A percentile compares a stretch with the other conserved stretches of the same genome.
Conservation (phyloP, 2,888 invertebrate genomes). For the Disparrhopalites patrizii region DNA sequence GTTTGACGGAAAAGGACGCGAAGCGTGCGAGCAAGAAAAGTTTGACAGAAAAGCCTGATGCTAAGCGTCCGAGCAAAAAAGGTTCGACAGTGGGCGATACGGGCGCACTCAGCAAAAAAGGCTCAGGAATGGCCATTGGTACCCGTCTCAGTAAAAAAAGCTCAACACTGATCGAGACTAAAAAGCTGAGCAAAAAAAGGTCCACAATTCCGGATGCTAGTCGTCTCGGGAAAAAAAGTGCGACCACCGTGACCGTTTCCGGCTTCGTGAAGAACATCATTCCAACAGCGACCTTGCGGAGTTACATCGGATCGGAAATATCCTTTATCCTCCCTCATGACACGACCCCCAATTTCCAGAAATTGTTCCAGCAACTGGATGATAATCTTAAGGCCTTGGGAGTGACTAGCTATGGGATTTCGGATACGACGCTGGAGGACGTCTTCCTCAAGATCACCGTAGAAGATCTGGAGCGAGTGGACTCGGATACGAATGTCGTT, state of each 20-base stretch:
- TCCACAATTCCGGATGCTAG: no score
- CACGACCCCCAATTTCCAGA: constrained; percentile 45
- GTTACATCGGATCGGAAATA: constrained; percentile 54
- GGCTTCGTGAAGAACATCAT: constrained; percentile 51
- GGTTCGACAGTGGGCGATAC: no score
- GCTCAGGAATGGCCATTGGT: background rate
- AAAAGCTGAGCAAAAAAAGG: no score
- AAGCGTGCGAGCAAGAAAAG: no score
- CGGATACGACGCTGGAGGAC: constrained; percentile 62
- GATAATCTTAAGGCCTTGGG: constrained; percentile 51
- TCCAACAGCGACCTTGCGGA: constrained; percentile 52
- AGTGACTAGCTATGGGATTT: constrained; percentile 58
- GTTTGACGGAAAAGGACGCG: no score
- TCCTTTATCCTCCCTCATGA: constrained; percentile 50
- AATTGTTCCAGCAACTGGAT: constrained; percentile 53
- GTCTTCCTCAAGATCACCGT: constrained; percentile 36
- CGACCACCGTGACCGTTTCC: constrained; percentile 38
- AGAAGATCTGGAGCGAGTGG: constrained; percentile 33
- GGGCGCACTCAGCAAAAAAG: no score
- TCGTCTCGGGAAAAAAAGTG: no score
- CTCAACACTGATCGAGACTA: no score
- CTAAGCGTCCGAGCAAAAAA: no score
- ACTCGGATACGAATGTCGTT: background rate
- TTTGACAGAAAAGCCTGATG: no score
- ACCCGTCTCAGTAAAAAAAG: no score